Base-by-base conservation (phyloP, 2,888 invertebrate species). In the Augochlorella aurata region DNA sequence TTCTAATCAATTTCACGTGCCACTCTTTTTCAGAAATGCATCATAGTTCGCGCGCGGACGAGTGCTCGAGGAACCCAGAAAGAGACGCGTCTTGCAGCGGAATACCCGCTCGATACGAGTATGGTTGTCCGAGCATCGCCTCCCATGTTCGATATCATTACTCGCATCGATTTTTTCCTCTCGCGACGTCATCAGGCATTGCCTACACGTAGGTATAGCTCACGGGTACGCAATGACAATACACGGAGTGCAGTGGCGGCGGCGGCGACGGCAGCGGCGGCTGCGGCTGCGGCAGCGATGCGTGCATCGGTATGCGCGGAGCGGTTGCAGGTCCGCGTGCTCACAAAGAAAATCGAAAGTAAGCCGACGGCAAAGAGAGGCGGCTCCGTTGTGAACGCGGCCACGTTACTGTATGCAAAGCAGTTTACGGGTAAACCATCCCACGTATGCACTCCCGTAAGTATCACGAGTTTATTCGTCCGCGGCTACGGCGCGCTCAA, bases 281-380 rank as follows among this genome's bases (percentile, higher is more conserved):
- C 54, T n/a, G 76, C 52, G 65, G 65, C 52, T 29, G 38, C 38
- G 38, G 38, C 38, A 7, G 38, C 38, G 38, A 38, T 38, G 38
- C 7, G 38, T 71, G 85, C 85, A 85, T 87, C 82, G 85, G 87
- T 87, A 87, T 87, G 85, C 85, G 69, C 83, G 63, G 61, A 50
- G 82, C 75, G 67, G 79, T 76, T 70, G 44, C 77, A 67, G 78
- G 58, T 44, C 81, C 70, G 76, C 74, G 79, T 75, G 71, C 84
- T 84, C 84, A 85, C 88, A 88, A 85, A 90, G 91, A 90, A 91
- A 91, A 91, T 91, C 90, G 91, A 91, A 91, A 91, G 91, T 91
- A 91, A 87, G 89, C 90, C 88, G 90, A 89, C 90, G 88, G 86
- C 87, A 85, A 85, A 76, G 83, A 82, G 38, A 63, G 85, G 86